phyloP scores from a whole-genome alignment of 2,113 vertebrate species.

The Serilophus lunatus region DNA sequence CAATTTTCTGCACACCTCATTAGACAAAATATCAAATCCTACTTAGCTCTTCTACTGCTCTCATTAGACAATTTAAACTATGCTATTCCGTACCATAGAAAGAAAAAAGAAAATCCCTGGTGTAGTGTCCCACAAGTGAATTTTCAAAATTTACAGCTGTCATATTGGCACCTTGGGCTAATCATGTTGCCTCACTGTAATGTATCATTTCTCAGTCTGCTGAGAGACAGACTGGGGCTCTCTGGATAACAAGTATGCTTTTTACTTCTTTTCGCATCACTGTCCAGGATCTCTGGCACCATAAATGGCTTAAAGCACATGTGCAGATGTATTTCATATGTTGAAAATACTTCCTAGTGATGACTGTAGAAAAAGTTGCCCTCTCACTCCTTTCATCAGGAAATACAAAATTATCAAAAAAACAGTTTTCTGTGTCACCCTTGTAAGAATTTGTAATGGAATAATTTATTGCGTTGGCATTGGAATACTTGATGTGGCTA shows the following conservation, averaged over 20 bases:
- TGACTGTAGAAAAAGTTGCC: neutral
- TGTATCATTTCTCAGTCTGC: neutral
- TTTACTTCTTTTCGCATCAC: neutral
- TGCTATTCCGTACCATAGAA: neutral
- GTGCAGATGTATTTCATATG: neutral
- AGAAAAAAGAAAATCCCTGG: neutral
- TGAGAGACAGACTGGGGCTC: neutral
- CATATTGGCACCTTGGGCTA: neutral
- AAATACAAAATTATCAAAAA: neutral
- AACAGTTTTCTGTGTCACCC: neutral
- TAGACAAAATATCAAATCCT: conserved; percentile 31
- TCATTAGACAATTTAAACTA: conserved; percentile 1
- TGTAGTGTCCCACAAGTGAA: neutral
- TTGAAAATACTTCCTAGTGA: neutral
- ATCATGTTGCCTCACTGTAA: neutral
- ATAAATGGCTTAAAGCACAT: neutral
- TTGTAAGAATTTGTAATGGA: neutral
- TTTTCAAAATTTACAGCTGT: neutral
- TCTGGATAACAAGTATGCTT: neutral
- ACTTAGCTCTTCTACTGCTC: neutral
- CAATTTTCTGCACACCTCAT: conserved; percentile 32
- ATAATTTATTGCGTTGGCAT: neutral
- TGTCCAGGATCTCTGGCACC: neutral
- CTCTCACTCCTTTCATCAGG: neutral
- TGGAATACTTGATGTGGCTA: neutral